Base-by-base conservation (phyloP, 2,888 invertebrate species). In the Selenia dentaria region DNA sequence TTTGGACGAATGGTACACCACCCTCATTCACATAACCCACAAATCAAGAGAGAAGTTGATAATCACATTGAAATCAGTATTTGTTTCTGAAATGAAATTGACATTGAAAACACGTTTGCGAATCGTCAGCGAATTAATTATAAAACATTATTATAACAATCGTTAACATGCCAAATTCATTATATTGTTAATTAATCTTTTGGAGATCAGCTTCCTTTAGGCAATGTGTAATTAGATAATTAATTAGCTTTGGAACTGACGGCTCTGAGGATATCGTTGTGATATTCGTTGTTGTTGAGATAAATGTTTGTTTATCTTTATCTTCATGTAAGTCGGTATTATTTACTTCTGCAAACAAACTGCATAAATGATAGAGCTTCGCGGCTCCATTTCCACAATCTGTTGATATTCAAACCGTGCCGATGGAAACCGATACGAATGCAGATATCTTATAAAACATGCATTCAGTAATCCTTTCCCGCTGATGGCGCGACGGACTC, bases 151-250 rank as follows among this genome's bases (percentile, higher is more conserved):
- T 37, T 36, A 36, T 31, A 37, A 43, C 36, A 43, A 31, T 31
- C 31, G 32, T 36, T 36, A 42, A 35, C 26, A 26, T 31, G 26
- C 18, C n/a, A n/a, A n/a, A n/a, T 31, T 36, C 35, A 43, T 43
- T 43, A 43, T 20, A 5, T 29, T 20, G 31, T 10, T 37, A 43
- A 43, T 43, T 24, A 36, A 20, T 32, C 35, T 29, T 26, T 43
- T 37, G 36, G 31, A 26, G 26, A 32, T 25, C 18, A n/a, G 26
- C 18, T 31, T 14, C 26, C 26, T 24, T 24, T 11, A 11, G 25
- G 18, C 29, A 32, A 42, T 42, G 16, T 25, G 28, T 35, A 42
- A 32, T 31, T 36, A 43, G 12, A 11, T 22, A 43, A 29, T 31
- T 32, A 13, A 45, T 34, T 35, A 13, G 6, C 16, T 6, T 3